These are phyloP conservation scores for Copidosoma aretas DNA, from an alignment of 2,888 invertebrate species.

Conservation along the genomic window DNA sequence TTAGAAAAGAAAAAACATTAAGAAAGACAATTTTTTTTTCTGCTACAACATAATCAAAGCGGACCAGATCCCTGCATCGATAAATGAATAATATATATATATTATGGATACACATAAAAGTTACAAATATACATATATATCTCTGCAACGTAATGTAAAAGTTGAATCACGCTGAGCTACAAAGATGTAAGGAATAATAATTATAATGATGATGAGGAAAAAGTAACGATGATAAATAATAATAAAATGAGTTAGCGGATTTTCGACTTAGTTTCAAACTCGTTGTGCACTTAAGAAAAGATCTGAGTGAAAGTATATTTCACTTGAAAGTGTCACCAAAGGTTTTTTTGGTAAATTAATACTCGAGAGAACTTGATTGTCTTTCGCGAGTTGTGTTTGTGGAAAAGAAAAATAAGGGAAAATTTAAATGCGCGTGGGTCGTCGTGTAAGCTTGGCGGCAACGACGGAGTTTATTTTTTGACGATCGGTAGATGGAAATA, in stretches of 20 bases:
- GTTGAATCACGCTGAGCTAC: slow-evolving; percentile 22
- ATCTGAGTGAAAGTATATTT: slow-evolving; percentile 35
- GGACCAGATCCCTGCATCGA: slow-evolving; percentile 39
- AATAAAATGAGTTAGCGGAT: slow-evolving; percentile 11
- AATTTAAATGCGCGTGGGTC: not conserved
- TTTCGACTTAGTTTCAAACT: slow-evolving; percentile 9
- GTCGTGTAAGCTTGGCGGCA: not conserved
- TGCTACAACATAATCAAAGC: slow-evolving; percentile 35
- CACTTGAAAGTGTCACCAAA: slow-evolving; percentile 19
- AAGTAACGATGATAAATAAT: slow-evolving; percentile 5
- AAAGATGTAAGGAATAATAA: slow-evolving; percentile 13
- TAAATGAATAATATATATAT: slow-evolving; percentile 13
- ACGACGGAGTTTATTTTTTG: slow-evolving; percentile 30
- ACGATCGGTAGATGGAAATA: slow-evolving; percentile 26
- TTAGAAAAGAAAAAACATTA: slow-evolving; percentile 12
- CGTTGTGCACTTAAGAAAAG: slow-evolving; percentile 35
- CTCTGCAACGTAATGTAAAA: slow-evolving; percentile 23
- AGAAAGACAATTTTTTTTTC: slow-evolving; percentile 29
- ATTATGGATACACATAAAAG: not conserved
- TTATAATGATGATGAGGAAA: not conserved
- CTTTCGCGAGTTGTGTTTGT: slow-evolving; percentile 8
- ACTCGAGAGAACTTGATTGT: slow-evolving; percentile 14
- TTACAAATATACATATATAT: slow-evolving; percentile 1
- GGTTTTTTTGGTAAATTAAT: slow-evolving; percentile 5
- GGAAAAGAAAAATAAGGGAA: not conserved